A percentile compares a stretch with the other conserved stretches of the same genome.
Conservation (phyloP, 2,888 invertebrate genomes). For the Chrysodeixis includens region DNA sequence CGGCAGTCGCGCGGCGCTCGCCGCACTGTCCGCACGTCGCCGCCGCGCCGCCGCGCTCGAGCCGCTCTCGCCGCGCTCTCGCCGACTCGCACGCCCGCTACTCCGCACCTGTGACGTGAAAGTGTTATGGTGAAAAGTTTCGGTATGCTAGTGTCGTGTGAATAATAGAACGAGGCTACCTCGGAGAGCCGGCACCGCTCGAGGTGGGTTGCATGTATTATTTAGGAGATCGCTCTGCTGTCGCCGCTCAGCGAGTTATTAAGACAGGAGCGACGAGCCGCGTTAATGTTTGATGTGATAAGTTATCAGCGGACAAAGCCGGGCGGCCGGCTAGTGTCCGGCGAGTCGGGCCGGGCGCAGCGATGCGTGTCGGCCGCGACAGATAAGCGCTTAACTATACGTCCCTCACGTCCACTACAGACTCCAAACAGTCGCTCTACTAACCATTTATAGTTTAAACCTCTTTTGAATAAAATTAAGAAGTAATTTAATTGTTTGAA, state of each 20-base stretch:
- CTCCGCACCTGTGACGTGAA: conserved; percentile 58
- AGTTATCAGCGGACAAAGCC: conserved; percentile 48
- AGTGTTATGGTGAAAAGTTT: conserved; percentile 65
- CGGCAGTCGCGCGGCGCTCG: conserved; percentile 77
- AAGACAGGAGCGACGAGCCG: conserved; percentile 40
- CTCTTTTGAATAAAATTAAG: conserved; percentile 12
- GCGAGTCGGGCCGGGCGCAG: conserved; percentile 21
- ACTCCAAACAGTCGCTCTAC: conserved; percentile 19
- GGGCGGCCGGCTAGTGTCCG: conserved; percentile 36
- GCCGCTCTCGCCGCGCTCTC: conserved; percentile 28
- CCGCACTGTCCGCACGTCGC: conserved; percentile 59
- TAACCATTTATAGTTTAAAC: conserved; percentile 24
- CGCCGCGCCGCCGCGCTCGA: conserved; percentile 3
- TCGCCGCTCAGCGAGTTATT: conserved; percentile 54
- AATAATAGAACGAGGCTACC: conserved; percentile 72
- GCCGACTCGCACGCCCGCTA: conserved; percentile 18
- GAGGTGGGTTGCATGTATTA: conserved; percentile 72
- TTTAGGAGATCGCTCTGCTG: conserved; percentile 57
- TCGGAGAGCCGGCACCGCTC: conserved; percentile 76
- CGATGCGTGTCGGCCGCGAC: conserved; percentile 19
- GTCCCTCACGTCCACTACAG: conserved; percentile 40
- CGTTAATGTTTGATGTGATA: conserved; percentile 63
- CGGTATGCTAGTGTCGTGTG: conserved; percentile 70
- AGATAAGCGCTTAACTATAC: conserved; percentile 47
- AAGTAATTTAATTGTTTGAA: background rate